Evolutionary conservation across 2,113 vertebrate species (phyloP).

Genomic region (Opisthocomus hoazin): DNA sequence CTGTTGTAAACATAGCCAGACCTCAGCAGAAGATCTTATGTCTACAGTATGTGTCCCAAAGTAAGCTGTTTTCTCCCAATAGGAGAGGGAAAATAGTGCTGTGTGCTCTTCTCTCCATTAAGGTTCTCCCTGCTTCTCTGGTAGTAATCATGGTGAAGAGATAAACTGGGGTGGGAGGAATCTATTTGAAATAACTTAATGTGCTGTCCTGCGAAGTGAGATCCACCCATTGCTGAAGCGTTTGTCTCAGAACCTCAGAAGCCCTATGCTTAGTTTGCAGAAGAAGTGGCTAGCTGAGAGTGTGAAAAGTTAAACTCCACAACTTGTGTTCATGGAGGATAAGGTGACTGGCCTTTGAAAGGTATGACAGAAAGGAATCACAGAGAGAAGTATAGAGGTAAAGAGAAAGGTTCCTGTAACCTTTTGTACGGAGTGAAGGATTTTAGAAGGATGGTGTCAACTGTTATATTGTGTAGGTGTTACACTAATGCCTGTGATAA

Average conservation of each 20-base stretch:
- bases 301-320: neutral
- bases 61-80: fast-evolving
- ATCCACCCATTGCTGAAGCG: neutral
- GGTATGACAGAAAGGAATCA: neutral
- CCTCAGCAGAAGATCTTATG: neutral
- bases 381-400: neutral
- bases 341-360: neutral
- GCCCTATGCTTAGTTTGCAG: neutral
- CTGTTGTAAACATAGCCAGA: neutral
- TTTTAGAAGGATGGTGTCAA: neutral
- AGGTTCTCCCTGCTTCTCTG: neutral
- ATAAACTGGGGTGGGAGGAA: neutral
- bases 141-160: neutral
- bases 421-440: neutral
- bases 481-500: neutral
- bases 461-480: neutral
- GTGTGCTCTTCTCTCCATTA: neutral
- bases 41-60: neutral
- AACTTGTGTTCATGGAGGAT: neutral
- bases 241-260: neutral
- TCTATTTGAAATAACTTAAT: neutral
- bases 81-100: neutral
- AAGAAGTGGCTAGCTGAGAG: neutral
- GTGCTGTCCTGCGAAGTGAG: neutral
- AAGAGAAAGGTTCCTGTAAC: neutral